Percentiles rank a stretch among this genome's conserved stretches.
phyloP scores from a whole-genome alignment of 2,888 invertebrate species.

The Cataglyphis cursor region DNA sequence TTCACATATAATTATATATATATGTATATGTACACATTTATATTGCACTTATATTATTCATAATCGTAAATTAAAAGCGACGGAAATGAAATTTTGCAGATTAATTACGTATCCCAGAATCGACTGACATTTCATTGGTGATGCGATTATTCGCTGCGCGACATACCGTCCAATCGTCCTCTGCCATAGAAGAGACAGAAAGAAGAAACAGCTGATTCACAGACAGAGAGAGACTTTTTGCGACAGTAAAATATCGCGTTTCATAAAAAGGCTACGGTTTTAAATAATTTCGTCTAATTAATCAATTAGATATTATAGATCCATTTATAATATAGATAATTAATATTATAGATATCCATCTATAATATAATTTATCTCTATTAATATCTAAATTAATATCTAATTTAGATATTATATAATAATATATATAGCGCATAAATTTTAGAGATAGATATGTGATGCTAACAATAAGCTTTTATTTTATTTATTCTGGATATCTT shows the following conservation, averaged over 20 bases:
- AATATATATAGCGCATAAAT: not conserved
- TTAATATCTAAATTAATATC: not conserved
- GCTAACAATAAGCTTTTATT: not conserved
- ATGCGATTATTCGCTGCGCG: conserved; percentile 29
- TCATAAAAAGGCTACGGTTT: not conserved
- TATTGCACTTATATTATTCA: conserved; percentile 21
- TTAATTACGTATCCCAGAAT: conserved; percentile 6
- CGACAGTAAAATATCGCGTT: conserved; percentile 42
- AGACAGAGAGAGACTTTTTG: conserved; percentile 7
- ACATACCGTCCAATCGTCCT: conserved; percentile 53
- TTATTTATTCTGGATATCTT: conserved; percentile 38
- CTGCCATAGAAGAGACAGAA: conserved; percentile 33
- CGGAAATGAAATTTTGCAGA: not conserved
- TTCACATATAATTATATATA: conserved; percentile 6
- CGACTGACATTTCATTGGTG: conserved; percentile 26
- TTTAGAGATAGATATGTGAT: not conserved
- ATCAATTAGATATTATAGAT: not conserved
- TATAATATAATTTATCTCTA: not conserved
- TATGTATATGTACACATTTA: not conserved
- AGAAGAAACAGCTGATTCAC: conserved; percentile 12
- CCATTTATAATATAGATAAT: not conserved
- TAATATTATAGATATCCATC: not conserved
- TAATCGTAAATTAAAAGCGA: not conserved
- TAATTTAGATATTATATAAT: not conserved
- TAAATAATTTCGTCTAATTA: not conserved